phyloP scores from a whole-genome alignment of 1,140 invertebrate species.

The Drosophila arawakana region DNA sequence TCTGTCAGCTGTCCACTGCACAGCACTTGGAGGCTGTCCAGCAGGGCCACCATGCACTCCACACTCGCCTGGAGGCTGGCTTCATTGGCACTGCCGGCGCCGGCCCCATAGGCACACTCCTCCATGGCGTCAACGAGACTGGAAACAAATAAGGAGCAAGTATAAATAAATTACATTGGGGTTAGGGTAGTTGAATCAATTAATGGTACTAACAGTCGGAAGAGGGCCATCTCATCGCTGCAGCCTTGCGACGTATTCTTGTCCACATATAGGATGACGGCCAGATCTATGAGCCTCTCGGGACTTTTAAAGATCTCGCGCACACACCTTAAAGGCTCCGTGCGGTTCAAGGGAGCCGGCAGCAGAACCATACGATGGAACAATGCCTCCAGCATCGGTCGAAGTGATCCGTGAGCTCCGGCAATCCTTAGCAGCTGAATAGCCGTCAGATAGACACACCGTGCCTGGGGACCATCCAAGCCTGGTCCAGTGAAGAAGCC shows the following conservation, averaged over 20 bases:
- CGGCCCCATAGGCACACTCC: constrained; percentile 88
- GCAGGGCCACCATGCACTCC: constrained; percentile 92
- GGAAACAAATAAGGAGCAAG: neutral
- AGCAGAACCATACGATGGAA: constrained; percentile 96
- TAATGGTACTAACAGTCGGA: constrained; percentile 90
- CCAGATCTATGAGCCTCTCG: constrained; percentile 89
- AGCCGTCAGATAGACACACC: constrained; percentile 85
- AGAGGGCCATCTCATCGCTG: constrained; percentile 95
- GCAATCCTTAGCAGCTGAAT: constrained; percentile 94
- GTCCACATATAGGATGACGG: constrained; percentile 90
- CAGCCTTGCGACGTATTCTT: constrained; percentile 90
- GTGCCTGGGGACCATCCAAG: constrained; percentile 80
- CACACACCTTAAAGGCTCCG: constrained; percentile 93
- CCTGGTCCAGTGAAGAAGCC: constrained; percentile 83
- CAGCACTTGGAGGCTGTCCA: constrained; percentile 92
- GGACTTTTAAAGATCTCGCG: constrained; percentile 91
- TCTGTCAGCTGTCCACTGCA: constrained; percentile 89
- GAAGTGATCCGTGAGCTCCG: constrained; percentile 91
- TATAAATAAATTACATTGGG: neutral
- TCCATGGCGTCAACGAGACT: constrained; percentile 96
- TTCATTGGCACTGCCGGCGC: constrained; percentile 88
- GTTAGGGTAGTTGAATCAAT: neutral
- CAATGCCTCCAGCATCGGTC: constrained; percentile 95
- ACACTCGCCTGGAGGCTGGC: constrained; percentile 91
- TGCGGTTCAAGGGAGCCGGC: constrained; percentile 92